Percentiles rank a stretch among this genome's conserved stretches.
These are phyloP conservation scores for Actinostola sp. DNA, from an alignment of 92 coral and sea anemone genomes.

Conservation along the genomic window DNA sequence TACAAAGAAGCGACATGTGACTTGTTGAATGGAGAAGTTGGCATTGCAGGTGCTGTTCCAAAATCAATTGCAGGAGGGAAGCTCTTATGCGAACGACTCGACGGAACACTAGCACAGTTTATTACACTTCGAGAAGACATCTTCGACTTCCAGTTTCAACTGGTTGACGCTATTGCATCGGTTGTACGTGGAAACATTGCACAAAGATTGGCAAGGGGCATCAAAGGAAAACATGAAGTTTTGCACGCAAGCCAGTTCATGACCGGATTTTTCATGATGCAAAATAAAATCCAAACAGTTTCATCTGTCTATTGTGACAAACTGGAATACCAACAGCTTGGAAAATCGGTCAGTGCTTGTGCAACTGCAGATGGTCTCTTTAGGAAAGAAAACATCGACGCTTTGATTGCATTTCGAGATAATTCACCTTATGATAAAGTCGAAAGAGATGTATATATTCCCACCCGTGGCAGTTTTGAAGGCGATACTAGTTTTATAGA, in stretches of 20 bases:
- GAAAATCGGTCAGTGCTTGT: conserved; percentile 41
- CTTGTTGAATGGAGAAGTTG: conserved; percentile 46
- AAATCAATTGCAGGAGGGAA: conserved; percentile 30
- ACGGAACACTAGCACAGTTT: conserved; percentile 62
- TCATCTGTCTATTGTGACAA: conserved; percentile 57
- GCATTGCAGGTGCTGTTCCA: conserved; percentile 29
- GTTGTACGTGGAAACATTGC: conserved; percentile 60
- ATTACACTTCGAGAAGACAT: conserved; percentile 57
- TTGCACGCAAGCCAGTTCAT: conserved; percentile 43
- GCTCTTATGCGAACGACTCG: conserved; percentile 49
- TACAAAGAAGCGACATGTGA: conserved; percentile 45
- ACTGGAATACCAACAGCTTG: conserved; percentile 49
- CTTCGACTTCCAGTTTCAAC: conserved; percentile 63
- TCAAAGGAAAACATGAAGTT: conserved; percentile 40
- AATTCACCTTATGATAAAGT: conserved; percentile 35
- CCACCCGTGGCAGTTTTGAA: conserved; percentile 31
- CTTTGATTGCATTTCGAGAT: conserved; percentile 43
- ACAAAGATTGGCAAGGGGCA: conserved; percentile 46
- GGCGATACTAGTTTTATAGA: conserved; percentile 43
- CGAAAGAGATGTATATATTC: conserved; percentile 50
- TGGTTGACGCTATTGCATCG: conserved; percentile 49
- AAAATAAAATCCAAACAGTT: conserved; percentile 44
- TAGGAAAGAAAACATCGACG: conserved; percentile 44
- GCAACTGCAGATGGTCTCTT: conserved; percentile 54
- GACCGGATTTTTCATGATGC: conserved; percentile 64